Evolutionary conservation across 2,113 vertebrate species (phyloP), one percentile per base, ranked within the genome.

Genomic region (Grus americana): DNA sequence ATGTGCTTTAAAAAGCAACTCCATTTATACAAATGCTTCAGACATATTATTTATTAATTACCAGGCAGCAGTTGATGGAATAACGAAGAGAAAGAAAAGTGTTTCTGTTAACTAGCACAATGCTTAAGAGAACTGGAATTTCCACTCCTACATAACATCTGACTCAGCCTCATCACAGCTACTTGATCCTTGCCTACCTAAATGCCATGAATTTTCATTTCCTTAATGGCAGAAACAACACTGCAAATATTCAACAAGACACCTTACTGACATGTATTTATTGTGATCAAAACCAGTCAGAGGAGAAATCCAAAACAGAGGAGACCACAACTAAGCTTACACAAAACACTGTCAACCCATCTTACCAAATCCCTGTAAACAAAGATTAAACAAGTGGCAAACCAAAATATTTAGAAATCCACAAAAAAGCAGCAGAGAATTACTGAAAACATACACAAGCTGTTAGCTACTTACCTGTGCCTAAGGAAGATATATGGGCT

Each of bases 91-190:
- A 97, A 29, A 96, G 92, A 88, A 74, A 86, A 87, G 46, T 85
- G 91, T 92, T 97, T 91, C 85, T 95, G 90, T 91, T 97, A 95
- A 93, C 95, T 93, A 96, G 58, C 15, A 40, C 90, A 93, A 95
- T 80, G 93, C 94, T 97, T 96, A 75, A 62, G 55, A 97, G 96
- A 97, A 98, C 91, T 93, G 97, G 97, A 97, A 98, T 97, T 97
- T 98, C 98, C 97, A 98, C 97, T 98, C 96, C 95, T 94, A 97
- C 94, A 83, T 96, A 97, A 97, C 93, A 95, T 96, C 98, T 98
- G 97, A 98, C 96, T 98, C 97, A 98, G 66, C 88, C 96, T 94
- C 92, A 92, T 92, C 94, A 72, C 1, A 0, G 93, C 86, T 87
- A 92, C 85, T 93, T 96, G 95, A 97, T 97, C 96, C 97, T 97